Evolutionary conservation across 2,797 vertebrate species (phyloP), one percentile per base, ranked within the genome.

Genomic region (Chiroxiphia lanceolata): DNA sequence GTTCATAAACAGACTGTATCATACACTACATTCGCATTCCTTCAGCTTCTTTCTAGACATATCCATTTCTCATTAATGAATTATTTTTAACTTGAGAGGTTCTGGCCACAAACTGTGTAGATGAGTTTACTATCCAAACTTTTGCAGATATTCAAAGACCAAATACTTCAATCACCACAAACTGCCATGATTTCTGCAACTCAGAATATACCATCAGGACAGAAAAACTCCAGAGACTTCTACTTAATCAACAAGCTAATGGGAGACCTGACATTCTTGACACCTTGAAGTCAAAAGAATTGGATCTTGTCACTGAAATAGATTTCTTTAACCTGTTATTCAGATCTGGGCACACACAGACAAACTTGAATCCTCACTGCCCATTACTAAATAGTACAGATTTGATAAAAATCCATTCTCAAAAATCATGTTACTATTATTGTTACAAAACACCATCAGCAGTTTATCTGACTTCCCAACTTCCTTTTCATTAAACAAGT

Each of bases 361-460:
- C 1, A 40, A 34, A 57, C 26, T 19, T 60, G 21, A 80, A 68
- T 36, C 38, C 42, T 86, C 76, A 67, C 42, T 78, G 42, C 9
- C 25, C 1, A 0, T 47, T 83, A 36, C 45, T 36, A 53, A 70
- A 12, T 19, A 51, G 22, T 1, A 68, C 1, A 3, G 22, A 25
- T 57, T 67, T 31, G 33, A 81, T n/a, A 86, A 67, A 92, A 82
- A 48, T 12, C 22, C 19, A 50, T 18, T 74, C 40, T 21, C 60
- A 67, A 15, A 57, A 27, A 69, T 29, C 31, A 34, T 10, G 23
- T 36, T 25, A 68, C 16, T 63, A 44, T 48, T 65, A 72, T 6
- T 65, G 25, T 31, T 75, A 65, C 6, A 53, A 53, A 86, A 60
- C 25, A 78, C 13, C 74, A 76, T 17, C 26, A 70, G 45, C 21